Evolutionary conservation across 2,113 vertebrate species (phyloP), one percentile per base, ranked within the genome.

Genomic region (Epinephelus lanceolatus): DNA sequence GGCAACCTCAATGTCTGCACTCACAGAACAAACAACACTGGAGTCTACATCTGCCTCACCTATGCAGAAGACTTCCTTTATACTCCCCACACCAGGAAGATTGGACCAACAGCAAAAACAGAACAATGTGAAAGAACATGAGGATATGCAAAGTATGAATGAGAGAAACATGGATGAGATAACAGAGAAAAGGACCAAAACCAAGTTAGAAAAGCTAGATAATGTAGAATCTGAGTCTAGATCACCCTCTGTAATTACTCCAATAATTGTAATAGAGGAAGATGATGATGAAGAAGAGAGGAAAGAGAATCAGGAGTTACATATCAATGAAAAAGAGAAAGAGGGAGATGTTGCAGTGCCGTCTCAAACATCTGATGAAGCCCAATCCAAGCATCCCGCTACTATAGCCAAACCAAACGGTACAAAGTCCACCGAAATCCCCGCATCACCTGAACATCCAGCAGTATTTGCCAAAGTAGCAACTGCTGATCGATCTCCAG

Each of bases 1-100:
- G 82, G 97, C 96, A 0, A 96, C 95, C 0, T 98, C 97, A 0
- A 94, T 98, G 90, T 97, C 97, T 0, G 96, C 96, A 0, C 92
- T 97, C 33, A 95, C 95, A 0, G 97, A 96, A 25, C 90, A 92
- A 71, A 84, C 81, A 51, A 76, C 76, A 25, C 37, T 80, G 3
- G 93, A 96, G 0, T 90, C 95, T 7, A 88, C 91, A 13, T 92
- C 95, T 14, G 63, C 88, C 0, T 94, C 84, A 0, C 87, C 93
- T 0, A 87, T 19, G 0, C 91, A 93, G 3, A 80, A 11, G 56
- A 57, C 70, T 1, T 75, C 84, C 1, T 74, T 92, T 56, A 91
- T 80, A 6, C 79, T 88, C 10, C 78, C 94, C 12, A 63, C 78
- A 9, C 37, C 85, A 0, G 79, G 55, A 10, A 33, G 14, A 45